Conservation (phyloP, 1,140 invertebrate genomes). For the Agrilus planipennis region DNA sequence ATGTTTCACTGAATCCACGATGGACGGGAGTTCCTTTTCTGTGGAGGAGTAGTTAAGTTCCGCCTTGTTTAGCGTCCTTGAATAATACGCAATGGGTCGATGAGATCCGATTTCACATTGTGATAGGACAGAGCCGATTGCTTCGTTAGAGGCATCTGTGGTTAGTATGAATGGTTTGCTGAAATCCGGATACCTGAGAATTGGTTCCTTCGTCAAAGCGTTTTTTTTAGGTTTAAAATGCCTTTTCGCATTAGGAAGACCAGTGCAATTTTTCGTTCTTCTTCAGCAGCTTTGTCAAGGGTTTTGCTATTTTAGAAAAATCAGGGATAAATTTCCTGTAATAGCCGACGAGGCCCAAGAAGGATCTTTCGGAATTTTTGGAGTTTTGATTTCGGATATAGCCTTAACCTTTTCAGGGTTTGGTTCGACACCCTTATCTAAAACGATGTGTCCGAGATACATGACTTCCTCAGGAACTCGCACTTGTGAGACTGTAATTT, state of each 20-base stretch:
- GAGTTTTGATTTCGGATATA: conserved; percentile 29
- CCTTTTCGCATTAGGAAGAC: conserved; percentile 15
- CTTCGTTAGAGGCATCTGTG: conserved; percentile 31
- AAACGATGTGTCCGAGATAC: conserved; percentile 29
- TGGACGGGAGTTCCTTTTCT: conserved; percentile 27
- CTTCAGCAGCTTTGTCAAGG: conserved; percentile 29
- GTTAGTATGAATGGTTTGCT: conserved; percentile 25
- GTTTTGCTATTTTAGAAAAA: conserved; percentile 28
- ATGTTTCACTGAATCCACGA: conserved; percentile 32
- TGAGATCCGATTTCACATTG: conserved; percentile 19
- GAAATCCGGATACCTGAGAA: conserved; percentile 25
- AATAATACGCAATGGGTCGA: conserved; percentile 26
- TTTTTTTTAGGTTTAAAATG: conserved; percentile 19
- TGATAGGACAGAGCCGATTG: conserved; percentile 31
- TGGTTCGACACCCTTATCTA: conserved; percentile 31
- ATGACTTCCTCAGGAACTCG: conserved; percentile 29
- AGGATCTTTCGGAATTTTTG: conserved; percentile 25
- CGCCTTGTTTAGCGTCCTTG: conserved; percentile 24
- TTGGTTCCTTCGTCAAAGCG: conserved; percentile 5
- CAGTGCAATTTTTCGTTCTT: conserved; percentile 25
- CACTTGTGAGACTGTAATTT: conserved; percentile 34
- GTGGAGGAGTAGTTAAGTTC: conserved; percentile 28
- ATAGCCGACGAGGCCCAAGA: conserved; percentile 34
- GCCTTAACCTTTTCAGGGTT: conserved; percentile 33
- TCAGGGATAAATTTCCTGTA: conserved; percentile 34